A percentile compares a stretch with the other conserved stretches of the same genome.
Evolutionary conservation across 2,113 vertebrate genomes (phyloP).

Genomic region (Macroglossus sobrinus): DNA sequence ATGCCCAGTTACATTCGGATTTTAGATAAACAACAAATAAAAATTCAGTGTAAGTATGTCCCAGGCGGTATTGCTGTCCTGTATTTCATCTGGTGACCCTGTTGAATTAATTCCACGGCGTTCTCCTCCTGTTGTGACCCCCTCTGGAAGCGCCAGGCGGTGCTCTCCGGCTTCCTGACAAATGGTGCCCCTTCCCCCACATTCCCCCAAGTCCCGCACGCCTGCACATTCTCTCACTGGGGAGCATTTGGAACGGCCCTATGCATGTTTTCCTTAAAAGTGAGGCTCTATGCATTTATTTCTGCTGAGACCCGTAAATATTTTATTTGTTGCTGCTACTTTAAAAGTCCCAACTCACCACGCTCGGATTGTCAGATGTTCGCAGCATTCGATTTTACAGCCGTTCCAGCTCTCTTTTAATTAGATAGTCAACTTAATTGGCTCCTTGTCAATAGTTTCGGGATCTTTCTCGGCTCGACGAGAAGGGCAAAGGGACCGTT

Average conservation of each 20-base stretch:
- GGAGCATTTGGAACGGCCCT: not conserved
- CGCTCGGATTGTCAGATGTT: not conserved
- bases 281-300: not conserved
- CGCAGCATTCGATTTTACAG: not conserved
- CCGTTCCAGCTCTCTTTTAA: not conserved
- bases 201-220: accelerated
- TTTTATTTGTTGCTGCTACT: not conserved
- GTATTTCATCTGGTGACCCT: not conserved
- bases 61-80: not conserved
- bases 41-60: not conserved
- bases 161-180: not conserved
- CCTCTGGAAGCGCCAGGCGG: not conserved
- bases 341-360: not conserved
- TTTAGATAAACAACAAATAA: not conserved
- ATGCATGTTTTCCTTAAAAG: not conserved
- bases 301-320: not conserved
- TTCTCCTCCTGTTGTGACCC: not conserved
- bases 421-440: slow-evolving; percentile 33
- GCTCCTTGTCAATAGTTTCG: not conserved
- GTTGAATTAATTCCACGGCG: not conserved
- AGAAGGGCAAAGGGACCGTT: not conserved
- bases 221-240: not conserved
- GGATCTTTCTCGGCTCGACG: slow-evolving; percentile 19
- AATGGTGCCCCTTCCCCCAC: not conserved
- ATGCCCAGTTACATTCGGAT: not conserved